A percentile compares a stretch with the other conserved stretches of the same genome.
phyloP scores from a whole-genome alignment of 2,797 vertebrate species.

The Bovichtus diacanthus region DNA sequence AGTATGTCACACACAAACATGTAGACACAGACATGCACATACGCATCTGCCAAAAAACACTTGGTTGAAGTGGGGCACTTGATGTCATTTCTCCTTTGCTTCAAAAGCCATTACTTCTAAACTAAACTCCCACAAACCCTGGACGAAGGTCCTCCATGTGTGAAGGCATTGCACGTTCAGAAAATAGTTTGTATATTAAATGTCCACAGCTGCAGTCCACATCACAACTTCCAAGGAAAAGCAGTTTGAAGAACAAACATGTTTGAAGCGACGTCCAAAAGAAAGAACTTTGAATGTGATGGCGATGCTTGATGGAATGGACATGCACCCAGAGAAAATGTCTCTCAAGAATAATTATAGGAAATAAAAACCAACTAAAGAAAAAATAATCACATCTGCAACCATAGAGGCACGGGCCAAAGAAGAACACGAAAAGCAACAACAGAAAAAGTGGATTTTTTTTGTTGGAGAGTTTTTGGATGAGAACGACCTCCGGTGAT shows the following conservation, averaged over 20 bases:
- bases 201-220: conserved; percentile 73
- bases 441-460: conserved; percentile 83
- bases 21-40: conserved; percentile 54
- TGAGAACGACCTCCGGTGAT: conserved; percentile 87
- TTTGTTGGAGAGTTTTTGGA: conserved; percentile 74
- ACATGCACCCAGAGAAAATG: conserved; percentile 85
- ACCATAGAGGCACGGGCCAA: conserved; percentile 82
- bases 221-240: conserved; percentile 63
- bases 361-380: conserved; percentile 41
- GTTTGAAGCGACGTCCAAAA: conserved; percentile 50
- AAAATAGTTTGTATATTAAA: conserved; percentile 42
- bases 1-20: conserved; percentile 56
- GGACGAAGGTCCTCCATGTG: conserved; percentile 17
- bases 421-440: conserved; percentile 81
- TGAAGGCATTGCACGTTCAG: conserved; percentile 28
- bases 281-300: conserved; percentile 75
- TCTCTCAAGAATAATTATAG: conserved; percentile 58
- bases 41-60: conserved; percentile 39
- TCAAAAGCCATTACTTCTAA: conserved; percentile 24
- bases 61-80: conserved; percentile 14
- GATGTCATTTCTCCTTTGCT: conserved; percentile 20
- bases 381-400: conserved; percentile 76
- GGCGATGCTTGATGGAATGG: conserved; percentile 87
- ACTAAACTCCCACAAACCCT: conserved; percentile 21
- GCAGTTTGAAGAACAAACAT: conserved; percentile 54